These are phyloP conservation scores for Callipepla californica DNA, from an alignment of 2,113 vertebrate species.

Conservation along the genomic window DNA sequence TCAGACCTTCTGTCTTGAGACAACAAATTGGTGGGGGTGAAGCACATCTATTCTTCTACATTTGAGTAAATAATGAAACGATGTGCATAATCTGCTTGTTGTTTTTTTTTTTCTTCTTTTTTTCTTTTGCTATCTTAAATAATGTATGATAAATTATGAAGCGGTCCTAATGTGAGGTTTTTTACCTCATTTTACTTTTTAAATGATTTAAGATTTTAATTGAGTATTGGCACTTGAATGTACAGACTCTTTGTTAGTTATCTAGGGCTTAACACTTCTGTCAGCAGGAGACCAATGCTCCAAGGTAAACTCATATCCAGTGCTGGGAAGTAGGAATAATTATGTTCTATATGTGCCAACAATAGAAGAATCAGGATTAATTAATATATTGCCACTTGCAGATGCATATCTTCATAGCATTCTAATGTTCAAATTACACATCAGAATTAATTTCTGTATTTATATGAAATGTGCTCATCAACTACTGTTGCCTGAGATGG, in stretches of 20 bases:
- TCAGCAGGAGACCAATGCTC: neutral
- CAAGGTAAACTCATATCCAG: neutral
- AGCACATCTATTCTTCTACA: neutral
- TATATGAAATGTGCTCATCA: neutral
- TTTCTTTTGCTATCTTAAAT: neutral
- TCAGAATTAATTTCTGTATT: neutral
- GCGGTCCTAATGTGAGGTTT: neutral
- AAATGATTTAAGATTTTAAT: slow-evolving; percentile 8
- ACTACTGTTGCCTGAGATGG: neutral
- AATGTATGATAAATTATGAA: neutral
- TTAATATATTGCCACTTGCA: slow-evolving; percentile 25
- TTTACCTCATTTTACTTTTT: neutral
- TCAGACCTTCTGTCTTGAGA: neutral
- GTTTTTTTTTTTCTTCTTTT: neutral
- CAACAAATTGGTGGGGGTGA: neutral
- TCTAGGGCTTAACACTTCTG: neutral
- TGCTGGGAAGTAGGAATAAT: neutral
- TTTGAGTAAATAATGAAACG: neutral
- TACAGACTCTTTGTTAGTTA: neutral
- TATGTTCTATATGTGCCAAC: neutral
- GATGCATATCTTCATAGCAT: neutral
- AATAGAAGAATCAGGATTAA: neutral
- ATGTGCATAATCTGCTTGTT: neutral
- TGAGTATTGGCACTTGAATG: neutral
- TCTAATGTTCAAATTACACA: neutral